These are phyloP conservation scores for Pachypeltis micranthus DNA, from an alignment of 1,140 invertebrate genomes.

Conservation along the genomic window DNA sequence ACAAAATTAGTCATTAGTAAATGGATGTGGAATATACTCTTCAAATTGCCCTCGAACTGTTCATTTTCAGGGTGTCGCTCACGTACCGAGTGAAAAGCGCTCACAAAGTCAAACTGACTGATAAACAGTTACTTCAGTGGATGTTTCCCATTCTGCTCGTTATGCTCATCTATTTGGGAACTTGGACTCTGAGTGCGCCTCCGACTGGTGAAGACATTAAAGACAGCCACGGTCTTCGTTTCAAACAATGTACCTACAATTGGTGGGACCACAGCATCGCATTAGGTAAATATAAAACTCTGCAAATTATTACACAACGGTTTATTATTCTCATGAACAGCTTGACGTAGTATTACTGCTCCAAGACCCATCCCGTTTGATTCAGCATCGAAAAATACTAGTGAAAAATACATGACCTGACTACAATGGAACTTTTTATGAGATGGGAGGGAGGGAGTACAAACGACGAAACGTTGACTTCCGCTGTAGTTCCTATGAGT, in stretches of 20 bases:
- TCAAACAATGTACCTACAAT: constrained; percentile 79
- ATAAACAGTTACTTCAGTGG: constrained; percentile 81
- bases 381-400: too few species aligned
- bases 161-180: constrained; percentile 74
- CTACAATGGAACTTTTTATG: too few species aligned
- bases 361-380: too few species aligned
- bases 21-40: too few species aligned
- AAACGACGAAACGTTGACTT: too few species aligned
- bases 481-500: too few species aligned
- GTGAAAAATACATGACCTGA: not conserved
- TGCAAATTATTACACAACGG: too few species aligned
- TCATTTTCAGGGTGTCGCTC: constrained; percentile 62
- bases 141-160: constrained; percentile 78
- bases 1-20: too few species aligned
- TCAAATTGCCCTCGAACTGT: too few species aligned
- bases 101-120: constrained; percentile 82
- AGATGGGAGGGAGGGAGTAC: too few species aligned
- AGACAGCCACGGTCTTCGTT: constrained; percentile 60
- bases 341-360: too few species aligned
- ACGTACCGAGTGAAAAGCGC: constrained; percentile 89
- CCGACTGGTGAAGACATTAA: constrained; percentile 63
- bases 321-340: too few species aligned
- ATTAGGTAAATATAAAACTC: constrained; percentile 62
- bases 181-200: constrained; percentile 75
- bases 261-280: constrained; percentile 88